Conservation (phyloP, 2,888 invertebrate genomes). For the Catonia carolina region DNA sequence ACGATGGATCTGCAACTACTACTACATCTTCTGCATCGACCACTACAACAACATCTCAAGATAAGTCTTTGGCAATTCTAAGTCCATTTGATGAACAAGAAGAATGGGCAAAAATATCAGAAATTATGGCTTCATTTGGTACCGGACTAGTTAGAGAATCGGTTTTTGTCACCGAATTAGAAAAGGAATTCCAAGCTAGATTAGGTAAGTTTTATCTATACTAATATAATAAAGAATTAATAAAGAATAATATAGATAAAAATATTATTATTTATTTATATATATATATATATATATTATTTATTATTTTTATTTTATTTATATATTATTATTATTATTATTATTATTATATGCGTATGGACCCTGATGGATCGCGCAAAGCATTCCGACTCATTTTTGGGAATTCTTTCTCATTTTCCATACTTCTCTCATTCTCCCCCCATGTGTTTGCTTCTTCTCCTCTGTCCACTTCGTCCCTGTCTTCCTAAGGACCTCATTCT, state of each 20-base stretch:
- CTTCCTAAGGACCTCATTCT: too few species aligned
- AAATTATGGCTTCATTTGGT: constrained; percentile 92
- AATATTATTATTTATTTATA: not conserved
- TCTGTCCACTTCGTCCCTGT: too few species aligned
- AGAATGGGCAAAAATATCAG: constrained; percentile 94
- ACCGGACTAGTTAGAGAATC: constrained; percentile 72
- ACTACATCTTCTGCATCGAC: constrained; percentile 11
- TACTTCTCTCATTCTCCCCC: too few species aligned
- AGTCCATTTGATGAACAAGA: constrained; percentile 91
- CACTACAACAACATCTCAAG: constrained; percentile 19
- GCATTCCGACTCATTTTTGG: too few species aligned
- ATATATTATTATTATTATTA: not conserved
- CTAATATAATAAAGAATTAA: not conserved
- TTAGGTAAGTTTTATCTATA: constrained; percentile 45
- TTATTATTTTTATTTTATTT: too few species aligned
- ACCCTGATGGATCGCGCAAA: too few species aligned
- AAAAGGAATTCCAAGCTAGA: constrained; percentile 69
- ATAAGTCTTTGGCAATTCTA: constrained; percentile 41
- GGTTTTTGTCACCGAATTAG: constrained; percentile 69
- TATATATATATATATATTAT: too few species aligned
- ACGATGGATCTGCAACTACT: constrained; percentile 4
- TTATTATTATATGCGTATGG: too few species aligned
- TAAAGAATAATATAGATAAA: too few species aligned
- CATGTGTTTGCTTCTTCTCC: too few species aligned
- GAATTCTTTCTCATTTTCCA: too few species aligned